Conservation (phyloP, 2,113 vertebrate genomes). For the Miniopterus natalensis region DNA sequence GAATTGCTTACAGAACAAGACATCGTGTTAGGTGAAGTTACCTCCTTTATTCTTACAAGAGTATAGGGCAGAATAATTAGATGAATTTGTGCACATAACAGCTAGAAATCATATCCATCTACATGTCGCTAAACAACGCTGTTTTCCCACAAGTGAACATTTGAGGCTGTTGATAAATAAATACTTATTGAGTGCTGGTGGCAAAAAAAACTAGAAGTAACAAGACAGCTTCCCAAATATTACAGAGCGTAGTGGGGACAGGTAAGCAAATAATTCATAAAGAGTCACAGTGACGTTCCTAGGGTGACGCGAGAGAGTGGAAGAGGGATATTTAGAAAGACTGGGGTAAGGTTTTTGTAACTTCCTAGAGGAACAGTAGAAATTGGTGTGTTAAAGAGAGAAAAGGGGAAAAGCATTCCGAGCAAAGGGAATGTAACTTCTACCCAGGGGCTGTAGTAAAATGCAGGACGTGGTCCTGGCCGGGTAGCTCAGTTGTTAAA, state of each 20-base stretch:
- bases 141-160: neutral
- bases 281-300: neutral
- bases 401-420: neutral
- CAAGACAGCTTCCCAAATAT: neutral
- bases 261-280: rapidly evolving
- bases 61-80: neutral
- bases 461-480: neutral
- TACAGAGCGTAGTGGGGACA: neutral
- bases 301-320: neutral
- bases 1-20: neutral
- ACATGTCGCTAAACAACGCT: neutral
- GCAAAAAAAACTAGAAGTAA: neutral
- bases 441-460: neutral
- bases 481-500: neutral
- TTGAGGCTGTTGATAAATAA: neutral
- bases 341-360: rapidly evolving
- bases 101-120: neutral
- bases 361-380: neutral
- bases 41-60: neutral
- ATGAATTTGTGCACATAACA: neutral
- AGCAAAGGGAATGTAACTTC: neutral
- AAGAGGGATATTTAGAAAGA: neutral
- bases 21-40: neutral
- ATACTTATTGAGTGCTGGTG: neutral
- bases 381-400: neutral